These are phyloP conservation scores for Leptobrachium ailaonicum DNA, from an alignment of 2,113 vertebrate species.

Conservation along the genomic window DNA sequence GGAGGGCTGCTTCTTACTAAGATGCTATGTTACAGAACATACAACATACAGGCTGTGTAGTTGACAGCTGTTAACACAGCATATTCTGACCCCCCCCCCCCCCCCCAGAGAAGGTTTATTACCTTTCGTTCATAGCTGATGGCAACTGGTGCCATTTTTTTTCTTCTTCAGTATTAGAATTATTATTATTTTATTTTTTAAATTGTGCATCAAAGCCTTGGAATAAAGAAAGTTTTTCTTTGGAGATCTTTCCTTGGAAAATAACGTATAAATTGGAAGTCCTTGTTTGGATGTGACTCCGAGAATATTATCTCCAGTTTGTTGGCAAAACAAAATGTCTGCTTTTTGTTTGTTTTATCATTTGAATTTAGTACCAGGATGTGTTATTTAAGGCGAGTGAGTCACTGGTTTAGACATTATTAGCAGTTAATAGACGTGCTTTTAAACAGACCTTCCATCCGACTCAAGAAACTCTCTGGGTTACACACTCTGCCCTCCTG, in stretches of 20 bases:
- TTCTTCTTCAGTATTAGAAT: neutral
- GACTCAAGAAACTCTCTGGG: too few species aligned
- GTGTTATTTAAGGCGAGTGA: conserved; percentile 45
- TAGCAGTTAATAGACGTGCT: conserved; percentile 23
- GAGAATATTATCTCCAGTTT: conserved; percentile 16
- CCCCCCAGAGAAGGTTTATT: too few species aligned
- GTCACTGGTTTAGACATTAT: conserved; percentile 50
- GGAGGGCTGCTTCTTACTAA: too few species aligned
- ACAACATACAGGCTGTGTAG: too few species aligned
- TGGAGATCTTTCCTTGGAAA: neutral
- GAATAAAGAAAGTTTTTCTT: neutral
- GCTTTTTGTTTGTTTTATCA: conserved; percentile 48
- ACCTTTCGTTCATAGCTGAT: too few species aligned
- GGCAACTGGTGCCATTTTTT: too few species aligned
- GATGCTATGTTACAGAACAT: too few species aligned
- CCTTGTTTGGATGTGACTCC: conserved; percentile 28
- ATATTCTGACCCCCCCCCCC: too few species aligned
- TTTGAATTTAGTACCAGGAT: conserved; percentile 48
- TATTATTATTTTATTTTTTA: neutral
- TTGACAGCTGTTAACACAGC: too few species aligned
- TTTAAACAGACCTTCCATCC: neutral
- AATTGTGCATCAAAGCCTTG: neutral
- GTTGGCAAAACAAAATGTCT: conserved; percentile 12
- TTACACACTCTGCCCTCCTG: too few species aligned
- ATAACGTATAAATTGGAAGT: neutral